Base-by-base conservation (phyloP, 2,888 invertebrate species). In the Arenicola marina region DNA sequence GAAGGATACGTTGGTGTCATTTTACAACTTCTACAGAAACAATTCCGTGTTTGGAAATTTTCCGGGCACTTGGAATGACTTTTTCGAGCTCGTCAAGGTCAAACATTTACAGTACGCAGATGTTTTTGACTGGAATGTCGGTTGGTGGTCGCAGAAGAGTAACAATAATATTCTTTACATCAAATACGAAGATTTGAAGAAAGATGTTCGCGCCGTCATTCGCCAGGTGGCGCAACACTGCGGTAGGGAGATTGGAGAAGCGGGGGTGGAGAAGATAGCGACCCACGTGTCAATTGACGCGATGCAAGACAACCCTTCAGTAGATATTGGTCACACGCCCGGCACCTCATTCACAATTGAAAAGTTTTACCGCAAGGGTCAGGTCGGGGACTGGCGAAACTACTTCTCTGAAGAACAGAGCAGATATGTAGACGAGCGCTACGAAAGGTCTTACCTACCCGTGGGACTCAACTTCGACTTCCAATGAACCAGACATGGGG, bases 1-100 rank as follows among this genome's bases (percentile, higher is more conserved):
- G 15, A 54, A 43, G 28, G 59, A 59, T 43, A 24, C 24, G 2
- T 2, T 38, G 15, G 54, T 59, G 4, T 59, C 59, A 4, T 34
- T 26, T 28, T 59, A 4, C 38, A 11, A 48, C 21, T 48, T 48
- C 48, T 48, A 48, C 48, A 48, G 24, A 21, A 18, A 18, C 15
- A 38, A 38, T 38, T 15, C 7, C 7, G 48, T 21, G n/a, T n/a
- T n/a, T 21, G 21, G 7, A 11, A 48, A 21, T 18, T 48, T 18
- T 21, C 24, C 48, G 15, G 48, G 48, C 21, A 7, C 15, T 7
- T 48, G 48, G 48, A 21, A 48, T 48, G 24, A 21, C 18, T 48
- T 48, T 21, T 48, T 48, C 24, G 48, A 48, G 24, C 11, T 48
- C 18, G 15, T 48, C 18, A 11, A 48, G 24, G 21, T 18, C 7